phyloP scores from a whole-genome alignment of 2,797 vertebrate genomes.

The Protosalanx chinensis region DNA sequence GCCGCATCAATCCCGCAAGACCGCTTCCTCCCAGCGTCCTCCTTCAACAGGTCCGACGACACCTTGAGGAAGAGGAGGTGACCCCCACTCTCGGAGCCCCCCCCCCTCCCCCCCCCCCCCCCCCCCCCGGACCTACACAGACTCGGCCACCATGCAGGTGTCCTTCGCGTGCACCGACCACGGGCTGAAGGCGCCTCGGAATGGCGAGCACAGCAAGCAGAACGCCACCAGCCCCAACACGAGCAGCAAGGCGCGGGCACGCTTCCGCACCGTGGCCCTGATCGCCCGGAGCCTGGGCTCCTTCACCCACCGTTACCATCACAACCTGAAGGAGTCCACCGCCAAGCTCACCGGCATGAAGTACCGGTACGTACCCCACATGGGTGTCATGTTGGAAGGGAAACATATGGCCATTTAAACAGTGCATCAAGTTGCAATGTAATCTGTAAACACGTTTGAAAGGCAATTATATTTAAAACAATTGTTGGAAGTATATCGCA shows the following conservation, averaged over 20 bases:
- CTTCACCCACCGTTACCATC: conserved; percentile 93
- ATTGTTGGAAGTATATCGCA: too few relatives aligned
- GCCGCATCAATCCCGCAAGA: too few relatives aligned
- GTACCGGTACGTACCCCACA: conserved; percentile 75
- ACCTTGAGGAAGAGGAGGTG: neutral
- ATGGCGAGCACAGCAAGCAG: conserved; percentile 95
- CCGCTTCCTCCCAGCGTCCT: neutral
- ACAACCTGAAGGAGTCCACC: conserved; percentile 97
- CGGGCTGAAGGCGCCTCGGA: conserved; percentile 88
- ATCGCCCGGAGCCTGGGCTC: conserved; percentile 95
- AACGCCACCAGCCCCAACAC: conserved; percentile 85
- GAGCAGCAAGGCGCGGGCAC: conserved; percentile 80
- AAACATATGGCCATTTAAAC: too few relatives aligned
- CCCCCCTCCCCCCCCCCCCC: neutral
- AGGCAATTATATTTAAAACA: too few relatives aligned
- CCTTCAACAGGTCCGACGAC: neutral
- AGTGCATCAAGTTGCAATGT: too few relatives aligned
- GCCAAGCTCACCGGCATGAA: conserved; percentile 99
- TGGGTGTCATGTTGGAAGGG: neutral
- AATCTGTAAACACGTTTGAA: too few relatives aligned
- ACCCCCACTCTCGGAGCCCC: neutral
- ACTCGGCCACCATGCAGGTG: conserved; percentile 87
- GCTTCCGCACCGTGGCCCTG: conserved; percentile 95
- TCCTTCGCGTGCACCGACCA: conserved; percentile 97
- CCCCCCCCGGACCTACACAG: conserved; percentile 19